phyloP scores from a whole-genome alignment of 2,113 vertebrate species.

The Myocastor coypus region DNA sequence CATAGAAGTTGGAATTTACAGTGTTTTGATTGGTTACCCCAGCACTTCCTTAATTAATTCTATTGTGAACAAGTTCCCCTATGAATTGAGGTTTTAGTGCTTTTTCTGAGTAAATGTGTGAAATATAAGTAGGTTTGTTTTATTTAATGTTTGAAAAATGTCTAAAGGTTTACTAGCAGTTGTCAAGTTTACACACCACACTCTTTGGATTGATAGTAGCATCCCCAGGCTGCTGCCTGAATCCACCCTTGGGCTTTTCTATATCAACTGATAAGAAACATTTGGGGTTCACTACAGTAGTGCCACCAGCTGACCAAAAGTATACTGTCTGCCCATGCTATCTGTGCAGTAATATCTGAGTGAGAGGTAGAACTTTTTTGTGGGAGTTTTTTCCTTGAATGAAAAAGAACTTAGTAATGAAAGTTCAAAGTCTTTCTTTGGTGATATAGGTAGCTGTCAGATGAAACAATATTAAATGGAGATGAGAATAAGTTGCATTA shows the following conservation, averaged over 20 bases:
- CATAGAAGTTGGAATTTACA: constrained; percentile 75
- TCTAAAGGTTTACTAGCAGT: neutral
- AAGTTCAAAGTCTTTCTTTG: neutral
- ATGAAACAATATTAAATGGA: neutral
- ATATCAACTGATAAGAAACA: neutral
- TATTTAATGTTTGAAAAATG: constrained; percentile 58
- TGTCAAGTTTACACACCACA: neutral
- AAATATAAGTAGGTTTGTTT: constrained; percentile 68
- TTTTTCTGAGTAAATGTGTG: constrained; percentile 59
- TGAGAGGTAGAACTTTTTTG: neutral
- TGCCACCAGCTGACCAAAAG: neutral
- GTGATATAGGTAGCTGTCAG: neutral
- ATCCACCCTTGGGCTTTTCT: neutral
- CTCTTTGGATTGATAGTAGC: neutral
- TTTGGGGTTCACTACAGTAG: neutral
- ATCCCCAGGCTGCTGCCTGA: neutral
- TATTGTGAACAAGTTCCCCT: constrained; percentile 41
- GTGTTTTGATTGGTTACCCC: constrained; percentile 80
- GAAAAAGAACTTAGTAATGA: constrained; percentile 25
- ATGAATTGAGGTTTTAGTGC: constrained; percentile 46
- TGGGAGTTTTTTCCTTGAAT: neutral
- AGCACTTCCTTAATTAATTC: constrained; percentile 68
- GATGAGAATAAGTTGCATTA: neutral
- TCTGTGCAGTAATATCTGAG: neutral
- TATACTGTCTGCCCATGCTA: neutral